Conservation (phyloP, 92 coral and sea anemone genomes). For the Virgularia gustaviana region DNA sequence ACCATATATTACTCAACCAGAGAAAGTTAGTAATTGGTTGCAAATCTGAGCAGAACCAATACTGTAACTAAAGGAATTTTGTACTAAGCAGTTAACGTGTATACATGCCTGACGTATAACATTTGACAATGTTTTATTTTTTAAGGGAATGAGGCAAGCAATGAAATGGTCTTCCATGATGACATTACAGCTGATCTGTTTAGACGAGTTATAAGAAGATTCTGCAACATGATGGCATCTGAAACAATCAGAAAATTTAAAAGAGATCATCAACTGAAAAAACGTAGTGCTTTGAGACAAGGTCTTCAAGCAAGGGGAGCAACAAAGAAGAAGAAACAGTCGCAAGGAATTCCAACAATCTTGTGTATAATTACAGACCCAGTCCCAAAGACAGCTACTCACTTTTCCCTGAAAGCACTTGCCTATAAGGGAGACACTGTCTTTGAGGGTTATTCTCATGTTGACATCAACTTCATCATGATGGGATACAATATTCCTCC, state of each 20-base stretch:
- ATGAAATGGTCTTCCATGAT: not conserved
- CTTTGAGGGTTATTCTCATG: conserved; percentile 26
- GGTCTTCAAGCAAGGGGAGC: conserved; percentile 18
- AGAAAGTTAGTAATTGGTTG: conserved; percentile 1
- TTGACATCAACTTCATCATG: conserved; percentile 21
- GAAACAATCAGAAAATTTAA: conserved; percentile 35
- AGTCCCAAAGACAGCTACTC: conserved; percentile 28
- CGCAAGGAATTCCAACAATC: conserved; percentile 11
- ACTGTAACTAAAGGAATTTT: not conserved
- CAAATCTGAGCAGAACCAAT: conserved; percentile 4
- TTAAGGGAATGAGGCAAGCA: conserved; percentile 20
- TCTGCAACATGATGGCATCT: conserved; percentile 35
- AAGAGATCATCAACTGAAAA: conserved; percentile 9
- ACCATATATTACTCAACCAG: conserved; percentile 4
- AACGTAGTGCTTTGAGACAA: conserved; percentile 26
- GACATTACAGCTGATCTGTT: conserved; percentile 24
- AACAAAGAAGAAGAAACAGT: conserved; percentile 5
- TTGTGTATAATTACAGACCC: conserved; percentile 18
- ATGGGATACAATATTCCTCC: conserved; percentile 22
- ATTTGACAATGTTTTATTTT: not conserved
- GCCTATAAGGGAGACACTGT: conserved; percentile 19
- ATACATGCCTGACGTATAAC: conserved; percentile 12
- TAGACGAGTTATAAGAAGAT: conserved; percentile 14
- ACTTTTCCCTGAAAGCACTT: conserved; percentile 23
- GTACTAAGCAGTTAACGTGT: not conserved